phyloP scores from a whole-genome alignment of 2,797 vertebrate species.

The Falco berigora region DNA sequence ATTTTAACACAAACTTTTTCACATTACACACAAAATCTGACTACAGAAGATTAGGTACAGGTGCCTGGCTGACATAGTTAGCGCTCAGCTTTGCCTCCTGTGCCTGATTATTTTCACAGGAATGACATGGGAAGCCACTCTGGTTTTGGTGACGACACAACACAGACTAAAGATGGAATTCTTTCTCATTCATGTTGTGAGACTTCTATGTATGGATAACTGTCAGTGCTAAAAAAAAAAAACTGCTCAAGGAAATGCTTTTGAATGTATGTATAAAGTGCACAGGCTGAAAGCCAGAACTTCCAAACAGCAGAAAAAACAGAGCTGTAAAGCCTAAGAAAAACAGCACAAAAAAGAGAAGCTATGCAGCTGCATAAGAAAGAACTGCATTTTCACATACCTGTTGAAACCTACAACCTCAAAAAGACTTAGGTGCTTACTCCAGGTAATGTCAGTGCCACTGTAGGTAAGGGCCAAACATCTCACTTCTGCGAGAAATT shows the following conservation, averaged over 20 bases:
- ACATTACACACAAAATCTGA: neutral
- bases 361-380: neutral
- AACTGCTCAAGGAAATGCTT: neutral
- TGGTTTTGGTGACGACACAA: neutral
- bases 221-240: neutral
- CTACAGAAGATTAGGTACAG: neutral
- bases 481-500: neutral
- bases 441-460: neutral
- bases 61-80: neutral
- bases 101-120: neutral
- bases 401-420: neutral
- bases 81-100: neutral
- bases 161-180: neutral
- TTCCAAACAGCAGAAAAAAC: neutral
- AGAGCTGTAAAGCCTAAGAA: neutral
- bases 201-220: neutral
- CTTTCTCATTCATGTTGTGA: neutral
- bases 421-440: neutral
- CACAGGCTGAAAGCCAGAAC: neutral
- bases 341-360: neutral
- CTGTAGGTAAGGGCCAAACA: neutral
- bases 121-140: neutral
- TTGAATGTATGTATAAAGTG: neutral
- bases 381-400: neutral
- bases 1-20: neutral